These are phyloP conservation scores for Aquatica leii DNA, from an alignment of 2,888 invertebrate genomes.

Conservation along the genomic window DNA sequence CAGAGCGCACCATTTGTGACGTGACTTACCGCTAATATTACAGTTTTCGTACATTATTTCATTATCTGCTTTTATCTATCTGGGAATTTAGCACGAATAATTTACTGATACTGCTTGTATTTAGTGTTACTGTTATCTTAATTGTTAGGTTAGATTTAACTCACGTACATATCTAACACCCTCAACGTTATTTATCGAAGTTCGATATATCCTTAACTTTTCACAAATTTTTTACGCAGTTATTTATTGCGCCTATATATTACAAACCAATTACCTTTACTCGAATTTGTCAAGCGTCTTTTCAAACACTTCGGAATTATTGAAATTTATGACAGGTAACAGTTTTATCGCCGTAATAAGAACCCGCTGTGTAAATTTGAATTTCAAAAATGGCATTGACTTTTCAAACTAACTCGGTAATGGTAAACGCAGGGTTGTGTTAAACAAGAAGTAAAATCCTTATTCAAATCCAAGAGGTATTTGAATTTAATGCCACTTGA, in stretches of 20 bases:
- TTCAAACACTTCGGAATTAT: constrained; percentile 15
- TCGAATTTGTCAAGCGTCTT: constrained; percentile 5
- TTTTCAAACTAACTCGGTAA: constrained; percentile 15
- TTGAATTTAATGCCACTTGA: constrained; percentile 2
- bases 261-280: neutral
- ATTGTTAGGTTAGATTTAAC: neutral
- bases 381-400: constrained; percentile 17
- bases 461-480: constrained; percentile 6
- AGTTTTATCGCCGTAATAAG: constrained; percentile 20
- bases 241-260: neutral
- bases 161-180: constrained; percentile 6
- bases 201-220: neutral
- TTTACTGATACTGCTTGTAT: constrained; percentile 6
- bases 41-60: constrained; percentile 12
- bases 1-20: constrained; percentile 19
- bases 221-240: constrained; percentile 1
- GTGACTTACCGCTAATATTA: constrained; percentile 29
- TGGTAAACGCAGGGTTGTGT: constrained; percentile 19
- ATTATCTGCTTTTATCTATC: constrained; percentile 8
- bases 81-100: constrained; percentile 4
- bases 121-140: constrained; percentile 7
- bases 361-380: constrained; percentile 28
- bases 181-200: too few relatives aligned
- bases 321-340: constrained; percentile 26
- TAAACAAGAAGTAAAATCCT: neutral